Evolutionary conservation across 1,140 invertebrate genomes (phyloP).

Genomic region (Eriocheir sinensis): DNA sequence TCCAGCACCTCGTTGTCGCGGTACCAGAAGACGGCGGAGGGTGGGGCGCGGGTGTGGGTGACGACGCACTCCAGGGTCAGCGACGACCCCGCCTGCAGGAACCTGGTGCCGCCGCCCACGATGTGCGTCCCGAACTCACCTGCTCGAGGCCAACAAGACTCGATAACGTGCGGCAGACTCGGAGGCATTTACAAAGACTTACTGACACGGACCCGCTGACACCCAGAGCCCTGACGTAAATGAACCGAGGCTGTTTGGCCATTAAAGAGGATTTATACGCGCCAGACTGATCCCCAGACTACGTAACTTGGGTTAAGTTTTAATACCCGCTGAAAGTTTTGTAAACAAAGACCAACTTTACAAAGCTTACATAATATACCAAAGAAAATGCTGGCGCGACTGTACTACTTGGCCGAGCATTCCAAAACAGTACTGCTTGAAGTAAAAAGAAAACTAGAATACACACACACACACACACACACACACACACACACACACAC

Average conservation of each 20-base stretch:
- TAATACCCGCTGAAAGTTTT: too few relatives aligned
- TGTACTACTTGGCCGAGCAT: too few relatives aligned
- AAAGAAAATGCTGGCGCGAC: too few relatives aligned
- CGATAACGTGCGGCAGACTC: not conserved
- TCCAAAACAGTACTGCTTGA: too few relatives aligned
- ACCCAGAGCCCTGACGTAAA: not conserved
- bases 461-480: not conserved
- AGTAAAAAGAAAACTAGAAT: too few relatives aligned
- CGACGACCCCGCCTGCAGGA: constrained; percentile 65
- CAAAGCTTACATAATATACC: too few relatives aligned
- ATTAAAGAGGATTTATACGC: not conserved
- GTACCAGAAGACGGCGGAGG: constrained; percentile 66
- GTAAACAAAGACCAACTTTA: too few relatives aligned
- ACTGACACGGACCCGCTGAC: not conserved
- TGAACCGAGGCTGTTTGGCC: not conserved
- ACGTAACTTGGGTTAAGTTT: too few relatives aligned
- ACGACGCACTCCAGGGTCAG: constrained; percentile 64
- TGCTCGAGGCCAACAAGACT: not conserved
- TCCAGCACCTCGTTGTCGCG: constrained; percentile 51
- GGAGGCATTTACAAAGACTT: too few relatives aligned
- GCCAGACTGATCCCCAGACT: not conserved
- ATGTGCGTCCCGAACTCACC: constrained; percentile 68
- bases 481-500: not conserved
- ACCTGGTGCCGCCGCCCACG: constrained; percentile 41
- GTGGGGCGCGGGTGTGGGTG: constrained; percentile 56